phyloP scores from a whole-genome alignment of 1,140 invertebrate species.

The Brachionus calyciflorus region DNA sequence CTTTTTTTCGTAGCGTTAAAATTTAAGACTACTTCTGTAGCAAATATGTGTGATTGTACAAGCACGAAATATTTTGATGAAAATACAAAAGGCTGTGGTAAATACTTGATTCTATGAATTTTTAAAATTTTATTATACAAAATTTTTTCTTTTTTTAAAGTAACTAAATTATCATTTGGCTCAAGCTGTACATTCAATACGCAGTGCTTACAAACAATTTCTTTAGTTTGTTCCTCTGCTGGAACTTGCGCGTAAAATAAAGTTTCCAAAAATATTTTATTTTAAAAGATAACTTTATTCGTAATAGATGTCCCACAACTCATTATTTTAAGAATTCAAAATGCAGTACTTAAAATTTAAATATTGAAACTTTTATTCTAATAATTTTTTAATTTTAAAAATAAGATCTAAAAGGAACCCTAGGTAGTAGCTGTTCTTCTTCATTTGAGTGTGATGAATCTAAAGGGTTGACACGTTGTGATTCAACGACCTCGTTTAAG shows the following conservation, averaged over 20 bases:
- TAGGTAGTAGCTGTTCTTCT: not conserved
- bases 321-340: not conserved
- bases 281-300: not conserved
- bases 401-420: not conserved
- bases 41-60: slow-evolving; percentile 3
- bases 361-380: not conserved
- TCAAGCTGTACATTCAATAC: not conserved
- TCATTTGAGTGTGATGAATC: not conserved
- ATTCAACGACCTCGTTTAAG: too few species aligned
- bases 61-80: not conserved
- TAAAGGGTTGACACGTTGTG: not conserved
- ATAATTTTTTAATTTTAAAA: not conserved
- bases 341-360: not conserved
- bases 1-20: not conserved
- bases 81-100: slow-evolving; percentile 12
- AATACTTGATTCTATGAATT: not conserved
- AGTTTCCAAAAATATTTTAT: not conserved
- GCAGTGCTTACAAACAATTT: not conserved
- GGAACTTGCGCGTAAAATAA: not conserved
- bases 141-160: not conserved
- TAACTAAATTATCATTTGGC: not conserved
- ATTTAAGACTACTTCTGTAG: slow-evolving; percentile 6
- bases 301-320: not conserved
- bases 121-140: not conserved
- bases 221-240: not conserved